Percentiles rank a stretch among this genome's conserved stretches.
phyloP scores from a whole-genome alignment of 1,140 invertebrate genomes.

The Pomacea maculata region DNA sequence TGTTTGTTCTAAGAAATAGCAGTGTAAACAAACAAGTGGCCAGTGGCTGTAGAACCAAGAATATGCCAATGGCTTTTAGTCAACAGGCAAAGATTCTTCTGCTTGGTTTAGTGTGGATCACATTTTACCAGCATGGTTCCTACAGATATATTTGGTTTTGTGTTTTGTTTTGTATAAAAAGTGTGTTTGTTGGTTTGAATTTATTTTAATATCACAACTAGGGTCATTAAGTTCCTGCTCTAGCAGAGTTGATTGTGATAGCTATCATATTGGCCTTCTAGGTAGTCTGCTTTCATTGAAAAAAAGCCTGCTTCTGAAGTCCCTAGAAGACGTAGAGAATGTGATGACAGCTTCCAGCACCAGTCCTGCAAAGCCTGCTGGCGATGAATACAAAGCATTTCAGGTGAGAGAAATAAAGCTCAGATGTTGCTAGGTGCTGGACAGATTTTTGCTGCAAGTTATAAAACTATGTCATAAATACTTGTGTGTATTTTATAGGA shows the following conservation, averaged over 20 bases:
- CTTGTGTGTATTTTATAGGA: too few relatives aligned
- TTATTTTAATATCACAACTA: neutral
- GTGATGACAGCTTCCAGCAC: neutral
- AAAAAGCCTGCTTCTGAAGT: conserved; percentile 45
- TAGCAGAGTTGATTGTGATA: neutral
- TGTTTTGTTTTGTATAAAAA: neutral
- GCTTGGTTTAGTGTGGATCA: neutral
- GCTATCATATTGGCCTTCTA: conserved; percentile 20
- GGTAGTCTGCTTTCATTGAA: conserved; percentile 49
- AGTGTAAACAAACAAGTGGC: too few relatives aligned
- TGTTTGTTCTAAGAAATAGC: too few relatives aligned
- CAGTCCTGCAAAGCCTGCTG: conserved; percentile 22
- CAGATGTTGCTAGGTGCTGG: neutral
- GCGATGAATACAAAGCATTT: conserved; percentile 57
- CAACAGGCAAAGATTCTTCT: too few relatives aligned
- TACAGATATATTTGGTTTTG: neutral
- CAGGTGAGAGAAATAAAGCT: conserved; percentile 34
- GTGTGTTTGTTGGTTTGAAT: conserved; percentile 4
- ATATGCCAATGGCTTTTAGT: too few relatives aligned
- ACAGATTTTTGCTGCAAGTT: neutral
- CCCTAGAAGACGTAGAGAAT: conserved; percentile 29
- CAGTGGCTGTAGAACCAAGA: too few relatives aligned
- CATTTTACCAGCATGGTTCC: neutral
- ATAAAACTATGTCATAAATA: too few relatives aligned
- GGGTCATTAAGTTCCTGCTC: neutral